Conservation (phyloP, 2,888 invertebrate genomes). For the Synergus japonicus region DNA sequence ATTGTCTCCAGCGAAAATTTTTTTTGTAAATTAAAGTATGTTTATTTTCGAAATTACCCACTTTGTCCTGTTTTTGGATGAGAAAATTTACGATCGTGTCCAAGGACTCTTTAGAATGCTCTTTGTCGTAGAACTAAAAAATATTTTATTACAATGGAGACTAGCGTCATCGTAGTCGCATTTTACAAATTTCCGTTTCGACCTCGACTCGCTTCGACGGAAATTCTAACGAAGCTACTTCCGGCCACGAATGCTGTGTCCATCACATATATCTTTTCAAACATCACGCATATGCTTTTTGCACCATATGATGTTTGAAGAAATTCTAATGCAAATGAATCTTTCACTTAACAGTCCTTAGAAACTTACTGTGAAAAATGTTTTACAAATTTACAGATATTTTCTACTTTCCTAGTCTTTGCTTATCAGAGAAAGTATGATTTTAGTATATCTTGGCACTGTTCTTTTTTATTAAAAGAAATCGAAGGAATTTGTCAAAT, state of each 20-base stretch:
- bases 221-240: slow-evolving; percentile 40
- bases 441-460: not conserved
- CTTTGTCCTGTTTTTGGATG: slow-evolving; percentile 11
- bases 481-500: too few species aligned
- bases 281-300: not conserved
- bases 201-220: slow-evolving; percentile 42
- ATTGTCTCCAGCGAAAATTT: not conserved
- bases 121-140: slow-evolving; percentile 40
- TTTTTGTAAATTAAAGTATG: slow-evolving; percentile 14
- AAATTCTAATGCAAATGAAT: not conserved
- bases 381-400: not conserved
- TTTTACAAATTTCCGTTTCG: slow-evolving; percentile 41
- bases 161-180: slow-evolving; percentile 34
- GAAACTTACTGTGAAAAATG: not conserved
- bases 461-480: not conserved
- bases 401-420: not conserved
- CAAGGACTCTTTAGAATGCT: slow-evolving; percentile 39
- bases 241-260: slow-evolving; percentile 36
- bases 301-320: slow-evolving; percentile 6
- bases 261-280: slow-evolving; percentile 17
- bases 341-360: not conserved
- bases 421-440: not conserved
- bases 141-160: slow-evolving; percentile 38
- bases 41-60: slow-evolving; percentile 15
- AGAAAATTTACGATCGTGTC: slow-evolving; percentile 33